Conservation (phyloP, 2,113 vertebrate genomes). For the Arvicanthis niloticus region DNA sequence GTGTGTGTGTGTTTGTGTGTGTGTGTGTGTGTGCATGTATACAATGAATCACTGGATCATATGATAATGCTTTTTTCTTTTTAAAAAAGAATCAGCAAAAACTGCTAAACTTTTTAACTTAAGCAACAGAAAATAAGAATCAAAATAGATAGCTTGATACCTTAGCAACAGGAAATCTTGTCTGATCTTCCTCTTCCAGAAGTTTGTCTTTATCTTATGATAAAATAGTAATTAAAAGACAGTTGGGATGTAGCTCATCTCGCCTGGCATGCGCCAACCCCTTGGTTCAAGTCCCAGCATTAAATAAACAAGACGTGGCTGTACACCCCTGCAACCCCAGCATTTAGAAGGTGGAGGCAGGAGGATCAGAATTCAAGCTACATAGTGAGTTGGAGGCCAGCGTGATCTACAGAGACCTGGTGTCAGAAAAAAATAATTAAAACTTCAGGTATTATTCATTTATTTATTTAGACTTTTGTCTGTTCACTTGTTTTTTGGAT, state of each 20-base stretch:
- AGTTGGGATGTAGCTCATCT: background rate
- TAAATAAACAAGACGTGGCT: background rate
- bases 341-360: background rate
- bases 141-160: background rate
- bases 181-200: background rate
- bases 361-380: background rate
- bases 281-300: background rate
- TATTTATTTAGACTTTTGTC: background rate
- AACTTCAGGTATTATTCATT: background rate
- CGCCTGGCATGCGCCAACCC: background rate
- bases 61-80: background rate
- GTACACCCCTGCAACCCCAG: background rate
- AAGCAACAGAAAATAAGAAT: constrained; percentile 29
- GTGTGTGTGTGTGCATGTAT: background rate
- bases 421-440: background rate
- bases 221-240: background rate
- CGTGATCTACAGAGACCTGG: background rate
- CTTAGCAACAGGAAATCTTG: background rate
- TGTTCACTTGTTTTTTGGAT: background rate
- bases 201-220: background rate
- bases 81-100: background rate
- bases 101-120: background rate
- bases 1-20: background rate
- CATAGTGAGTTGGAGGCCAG: background rate
- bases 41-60: background rate